These are phyloP conservation scores for Microctonus aethiopoides DNA, from an alignment of 2,888 invertebrate genomes.

Conservation along the genomic window DNA sequence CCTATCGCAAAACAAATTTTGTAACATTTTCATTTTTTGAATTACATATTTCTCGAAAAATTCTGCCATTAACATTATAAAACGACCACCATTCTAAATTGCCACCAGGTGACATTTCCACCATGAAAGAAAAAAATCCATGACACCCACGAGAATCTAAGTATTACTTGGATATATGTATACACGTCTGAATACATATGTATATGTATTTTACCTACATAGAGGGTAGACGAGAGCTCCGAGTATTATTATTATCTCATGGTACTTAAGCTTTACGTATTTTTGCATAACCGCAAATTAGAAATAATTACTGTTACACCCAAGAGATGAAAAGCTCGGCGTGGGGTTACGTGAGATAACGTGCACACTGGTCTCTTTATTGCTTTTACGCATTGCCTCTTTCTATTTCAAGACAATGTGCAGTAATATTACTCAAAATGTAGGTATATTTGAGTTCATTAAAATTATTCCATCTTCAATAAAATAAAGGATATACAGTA, in stretches of 20 bases:
- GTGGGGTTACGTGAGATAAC: not conserved
- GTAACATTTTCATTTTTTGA: no score
- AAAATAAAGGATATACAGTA: no score
- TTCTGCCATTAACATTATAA: no score
- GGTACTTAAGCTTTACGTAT: conserved; percentile 57
- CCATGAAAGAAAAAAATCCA: conserved; percentile 10
- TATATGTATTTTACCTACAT: no score
- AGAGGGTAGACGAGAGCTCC: conserved; percentile 26
- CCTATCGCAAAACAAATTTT: no score
- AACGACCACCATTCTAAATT: no score
- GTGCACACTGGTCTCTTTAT: not conserved
- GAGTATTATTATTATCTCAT: conserved; percentile 51
- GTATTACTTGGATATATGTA: not conserved
- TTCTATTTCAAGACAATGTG: not conserved
- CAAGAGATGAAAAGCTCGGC: conserved; percentile 39
- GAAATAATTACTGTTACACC: conserved; percentile 59
- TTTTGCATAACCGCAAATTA: conserved; percentile 61
- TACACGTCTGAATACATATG: not conserved
- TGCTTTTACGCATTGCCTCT: not conserved
- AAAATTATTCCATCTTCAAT: no score
- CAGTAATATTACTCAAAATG: not conserved
- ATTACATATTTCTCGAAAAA: no score
- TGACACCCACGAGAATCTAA: conserved; percentile 6
- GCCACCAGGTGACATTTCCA: no score
- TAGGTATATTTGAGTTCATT: no score